Conservation (phyloP, 2,888 invertebrate genomes). For the Liposcelis brunnea region DNA sequence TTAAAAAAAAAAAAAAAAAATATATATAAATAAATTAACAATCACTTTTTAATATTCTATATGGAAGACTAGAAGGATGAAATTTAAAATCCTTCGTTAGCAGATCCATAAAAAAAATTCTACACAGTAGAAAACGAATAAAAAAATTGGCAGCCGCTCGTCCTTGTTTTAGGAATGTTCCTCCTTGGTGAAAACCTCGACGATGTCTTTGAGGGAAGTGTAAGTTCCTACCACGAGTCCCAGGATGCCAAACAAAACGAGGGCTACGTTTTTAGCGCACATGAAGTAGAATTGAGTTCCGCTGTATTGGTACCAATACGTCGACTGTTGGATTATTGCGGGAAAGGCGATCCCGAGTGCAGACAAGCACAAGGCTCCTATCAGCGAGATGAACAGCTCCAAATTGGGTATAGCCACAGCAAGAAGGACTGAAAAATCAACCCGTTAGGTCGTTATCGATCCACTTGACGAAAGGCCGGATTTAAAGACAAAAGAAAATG, state of each 20-base stretch:
- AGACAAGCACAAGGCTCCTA: conserved; percentile 80
- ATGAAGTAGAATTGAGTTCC: conserved; percentile 37
- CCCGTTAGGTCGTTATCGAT: no score
- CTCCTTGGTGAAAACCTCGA: conserved; percentile 25
- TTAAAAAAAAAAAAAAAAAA: no score
- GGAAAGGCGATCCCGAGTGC: conserved; percentile 81
- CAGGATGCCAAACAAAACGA: conserved; percentile 33
- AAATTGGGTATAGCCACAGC: conserved; percentile 74
- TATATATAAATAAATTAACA: no score
- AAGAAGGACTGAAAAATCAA: conserved; percentile 46
- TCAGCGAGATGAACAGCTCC: conserved; percentile 48
- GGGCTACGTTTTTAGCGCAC: conserved; percentile 37
- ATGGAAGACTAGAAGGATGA: no score
- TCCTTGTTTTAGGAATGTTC: no score
- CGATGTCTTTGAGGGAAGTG: conserved; percentile 34
- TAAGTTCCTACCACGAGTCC: conserved; percentile 40
- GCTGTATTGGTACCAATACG: conserved; percentile 53
- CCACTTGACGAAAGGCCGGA: no score
- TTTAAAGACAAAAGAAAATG: no score
- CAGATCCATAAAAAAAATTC: no score
- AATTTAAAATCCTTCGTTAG: no score
- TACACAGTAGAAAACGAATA: no score
- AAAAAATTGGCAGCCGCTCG: no score
- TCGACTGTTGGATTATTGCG: conserved; percentile 69
- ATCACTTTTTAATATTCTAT: no score